These are phyloP conservation scores for Orussus abietinus DNA, from an alignment of 1,140 invertebrate species.

Conservation along the genomic window DNA sequence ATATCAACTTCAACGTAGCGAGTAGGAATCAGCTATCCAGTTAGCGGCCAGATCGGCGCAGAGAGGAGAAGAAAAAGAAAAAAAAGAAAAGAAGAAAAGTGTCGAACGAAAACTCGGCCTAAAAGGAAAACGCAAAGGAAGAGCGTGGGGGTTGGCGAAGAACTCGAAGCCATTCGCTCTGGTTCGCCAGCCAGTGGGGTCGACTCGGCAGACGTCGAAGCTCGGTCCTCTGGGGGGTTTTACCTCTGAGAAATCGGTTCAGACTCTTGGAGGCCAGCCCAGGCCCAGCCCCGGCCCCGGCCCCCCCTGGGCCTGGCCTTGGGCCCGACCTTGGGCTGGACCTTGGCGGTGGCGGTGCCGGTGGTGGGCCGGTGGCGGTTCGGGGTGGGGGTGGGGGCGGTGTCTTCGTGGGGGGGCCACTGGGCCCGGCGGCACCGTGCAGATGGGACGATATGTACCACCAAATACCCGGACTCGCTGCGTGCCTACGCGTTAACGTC, in stretches of 20 bases:
- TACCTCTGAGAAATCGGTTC: constrained; percentile 51
- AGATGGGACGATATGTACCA: constrained; percentile 52
- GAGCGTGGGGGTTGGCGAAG: too few species aligned
- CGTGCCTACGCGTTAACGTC: constrained; percentile 46
- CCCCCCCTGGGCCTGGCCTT: constrained; percentile 30
- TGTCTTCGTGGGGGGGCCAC: constrained; percentile 46
- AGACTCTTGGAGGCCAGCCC: constrained; percentile 48
- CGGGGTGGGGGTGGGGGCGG: constrained; percentile 36
- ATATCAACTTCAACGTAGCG: too few species aligned
- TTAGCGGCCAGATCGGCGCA: too few species aligned
- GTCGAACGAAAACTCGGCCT: too few species aligned
- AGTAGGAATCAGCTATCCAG: too few species aligned
- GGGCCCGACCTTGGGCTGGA: constrained; percentile 8
- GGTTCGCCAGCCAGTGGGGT: too few species aligned
- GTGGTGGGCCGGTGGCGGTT: constrained; percentile 24
- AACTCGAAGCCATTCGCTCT: constrained; percentile 50
- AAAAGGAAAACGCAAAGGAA: too few species aligned
- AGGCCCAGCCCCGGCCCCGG: too few species aligned
- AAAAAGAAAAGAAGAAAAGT: too few species aligned
- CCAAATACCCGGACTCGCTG: constrained; percentile 49
- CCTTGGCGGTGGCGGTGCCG: constrained; percentile 18
- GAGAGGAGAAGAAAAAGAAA: too few species aligned
- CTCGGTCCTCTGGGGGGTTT: too few species aligned
- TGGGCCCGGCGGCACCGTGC: constrained; percentile 41
- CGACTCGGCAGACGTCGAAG: too few species aligned